Conservation (phyloP, 2,113 vertebrate genomes). For the Oceanites oceanicus region DNA sequence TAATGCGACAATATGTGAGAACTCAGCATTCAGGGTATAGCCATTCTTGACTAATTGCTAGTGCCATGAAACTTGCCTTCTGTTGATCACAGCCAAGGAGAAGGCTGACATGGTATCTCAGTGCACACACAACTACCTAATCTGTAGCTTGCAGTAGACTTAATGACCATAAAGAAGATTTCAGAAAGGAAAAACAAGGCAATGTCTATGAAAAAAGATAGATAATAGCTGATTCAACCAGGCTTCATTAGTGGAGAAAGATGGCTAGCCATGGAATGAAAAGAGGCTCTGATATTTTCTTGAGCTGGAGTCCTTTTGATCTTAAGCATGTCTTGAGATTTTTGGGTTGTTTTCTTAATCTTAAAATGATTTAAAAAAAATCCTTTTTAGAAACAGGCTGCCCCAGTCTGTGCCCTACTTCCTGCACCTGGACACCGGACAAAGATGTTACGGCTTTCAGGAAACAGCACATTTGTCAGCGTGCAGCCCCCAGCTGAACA, state of each 20-base stretch:
- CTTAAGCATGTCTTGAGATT: background rate
- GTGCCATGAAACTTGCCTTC: background rate
- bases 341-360: background rate
- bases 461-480: constrained; percentile 68
- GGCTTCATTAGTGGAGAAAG: background rate
- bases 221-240: constrained; percentile 8
- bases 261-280: background rate
- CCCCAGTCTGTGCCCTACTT: background rate
- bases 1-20: background rate
- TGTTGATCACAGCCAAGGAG: background rate
- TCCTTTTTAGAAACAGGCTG: background rate
- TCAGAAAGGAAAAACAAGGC: background rate
- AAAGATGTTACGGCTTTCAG: constrained; percentile 47
- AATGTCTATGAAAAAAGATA: background rate
- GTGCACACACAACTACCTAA: background rate
- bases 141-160: background rate
- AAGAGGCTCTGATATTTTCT: constrained; percentile 25
- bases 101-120: background rate
- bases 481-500: constrained; percentile 57
- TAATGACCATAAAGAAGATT: constrained; percentile 9
- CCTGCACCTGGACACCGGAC: constrained; percentile 50
- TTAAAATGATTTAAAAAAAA: constrained; percentile 12
- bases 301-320: constrained; percentile 20
- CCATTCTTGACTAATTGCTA: background rate
- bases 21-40: background rate